Evolutionary conservation across 2,797 vertebrate genomes (phyloP).

Genomic region (Scolopax bukidnonensis): DNA sequence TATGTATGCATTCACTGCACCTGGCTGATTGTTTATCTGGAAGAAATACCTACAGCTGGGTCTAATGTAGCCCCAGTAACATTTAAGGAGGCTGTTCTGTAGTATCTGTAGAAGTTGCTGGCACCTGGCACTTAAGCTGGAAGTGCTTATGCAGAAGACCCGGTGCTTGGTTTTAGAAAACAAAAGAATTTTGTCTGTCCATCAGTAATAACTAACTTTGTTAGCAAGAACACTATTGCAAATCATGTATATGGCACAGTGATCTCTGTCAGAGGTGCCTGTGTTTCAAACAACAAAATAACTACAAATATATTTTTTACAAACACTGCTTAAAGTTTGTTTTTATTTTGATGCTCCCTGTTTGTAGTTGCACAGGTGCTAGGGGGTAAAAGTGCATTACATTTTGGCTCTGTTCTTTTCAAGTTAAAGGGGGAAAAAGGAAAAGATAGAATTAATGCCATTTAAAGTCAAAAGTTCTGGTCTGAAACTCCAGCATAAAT

Average conservation of each 20-base stretch:
- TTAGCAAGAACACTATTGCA: background rate
- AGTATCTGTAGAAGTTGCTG: background rate
- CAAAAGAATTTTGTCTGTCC: background rate
- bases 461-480: background rate
- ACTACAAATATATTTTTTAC: conserved; percentile 66
- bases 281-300: background rate
- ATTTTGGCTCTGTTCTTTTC: background rate
- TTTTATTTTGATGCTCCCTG: background rate
- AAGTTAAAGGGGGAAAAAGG: background rate
- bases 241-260: background rate
- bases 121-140: background rate
- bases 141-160: background rate
- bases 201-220: background rate
- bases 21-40: background rate
- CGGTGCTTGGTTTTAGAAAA: background rate
- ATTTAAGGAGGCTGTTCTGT: background rate
- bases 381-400: background rate
- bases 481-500: background rate
- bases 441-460: background rate
- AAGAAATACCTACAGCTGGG: background rate
- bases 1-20: background rate
- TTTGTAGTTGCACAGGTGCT: background rate
- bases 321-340: background rate
- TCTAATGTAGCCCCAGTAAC: background rate
- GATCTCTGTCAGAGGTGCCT: background rate